Evolutionary conservation across 2,113 vertebrate genomes (phyloP).

Genomic region (Loxodonta africana): DNA sequence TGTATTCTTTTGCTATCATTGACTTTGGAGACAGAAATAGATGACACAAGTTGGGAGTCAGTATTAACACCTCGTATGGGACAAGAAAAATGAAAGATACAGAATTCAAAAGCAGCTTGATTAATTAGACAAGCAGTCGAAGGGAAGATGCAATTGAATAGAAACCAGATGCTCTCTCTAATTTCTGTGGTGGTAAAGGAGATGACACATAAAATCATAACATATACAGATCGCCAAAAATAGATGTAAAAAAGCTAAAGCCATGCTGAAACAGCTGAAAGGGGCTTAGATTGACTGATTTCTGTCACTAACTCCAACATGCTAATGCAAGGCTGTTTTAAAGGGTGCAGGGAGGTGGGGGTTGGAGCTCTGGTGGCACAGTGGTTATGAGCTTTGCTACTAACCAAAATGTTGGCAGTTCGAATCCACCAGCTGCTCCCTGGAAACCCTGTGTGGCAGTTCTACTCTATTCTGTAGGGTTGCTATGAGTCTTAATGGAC

Average conservation of each 20-base stretch:
- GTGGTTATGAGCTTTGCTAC: too few relatives aligned
- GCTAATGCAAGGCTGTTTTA: not conserved
- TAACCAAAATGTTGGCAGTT: too few relatives aligned
- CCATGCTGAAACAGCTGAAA: not conserved
- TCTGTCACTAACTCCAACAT: not conserved
- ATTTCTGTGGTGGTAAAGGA: not conserved
- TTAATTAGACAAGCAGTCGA: conserved; percentile 55
- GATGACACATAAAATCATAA: not conserved
- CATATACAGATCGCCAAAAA: not conserved
- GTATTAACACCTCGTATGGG: not conserved
- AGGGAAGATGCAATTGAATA: conserved; percentile 30
- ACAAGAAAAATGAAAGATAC: conserved; percentile 32
- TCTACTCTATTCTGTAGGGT: too few relatives aligned
- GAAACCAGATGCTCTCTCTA: conserved; percentile 35
- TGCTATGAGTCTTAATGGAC: too few relatives aligned
- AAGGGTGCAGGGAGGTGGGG: too few relatives aligned
- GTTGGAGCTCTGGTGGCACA: too few relatives aligned
- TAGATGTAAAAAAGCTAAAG: not conserved
- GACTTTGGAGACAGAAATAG: conserved; percentile 50
- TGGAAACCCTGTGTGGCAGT: too few relatives aligned
- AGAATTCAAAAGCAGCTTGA: conserved; percentile 33
- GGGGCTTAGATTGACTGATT: not conserved
- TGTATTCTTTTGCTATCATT: not conserved
- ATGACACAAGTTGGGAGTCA: not conserved
- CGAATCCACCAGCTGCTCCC: too few relatives aligned